Evolutionary conservation across 2,888 invertebrate genomes (phyloP).

Genomic region (Oasisia sp.): DNA sequence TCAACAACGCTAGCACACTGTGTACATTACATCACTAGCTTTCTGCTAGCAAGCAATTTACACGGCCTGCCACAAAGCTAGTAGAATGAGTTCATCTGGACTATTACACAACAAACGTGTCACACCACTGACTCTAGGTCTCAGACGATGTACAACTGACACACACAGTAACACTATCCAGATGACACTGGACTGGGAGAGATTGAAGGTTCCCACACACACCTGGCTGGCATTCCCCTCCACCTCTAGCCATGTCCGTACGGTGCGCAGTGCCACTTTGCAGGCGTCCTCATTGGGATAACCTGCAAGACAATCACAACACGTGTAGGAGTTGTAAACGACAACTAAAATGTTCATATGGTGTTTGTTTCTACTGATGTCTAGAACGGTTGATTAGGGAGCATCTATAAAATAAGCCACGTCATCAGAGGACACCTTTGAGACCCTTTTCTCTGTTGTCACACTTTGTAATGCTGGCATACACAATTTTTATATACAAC

Average conservation of each 20-base stretch:
- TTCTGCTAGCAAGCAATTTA: too few relatives aligned
- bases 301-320: conserved; percentile 63
- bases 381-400: too few relatives aligned
- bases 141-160: neutral
- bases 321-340: neutral
- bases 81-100: too few relatives aligned
- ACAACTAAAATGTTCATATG: too few relatives aligned
- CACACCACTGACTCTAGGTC: neutral
- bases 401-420: too few relatives aligned
- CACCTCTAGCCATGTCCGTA: conserved; percentile 30
- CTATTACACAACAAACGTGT: neutral
- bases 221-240: neutral
- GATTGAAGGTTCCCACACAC: neutral
- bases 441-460: too few relatives aligned
- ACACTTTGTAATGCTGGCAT: neutral
- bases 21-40: too few relatives aligned
- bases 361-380: too few relatives aligned
- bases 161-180: neutral
- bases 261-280: conserved; percentile 76
- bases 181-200: neutral
- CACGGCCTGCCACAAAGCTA: too few relatives aligned
- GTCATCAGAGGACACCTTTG: too few relatives aligned
- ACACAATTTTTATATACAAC: too few relatives aligned
- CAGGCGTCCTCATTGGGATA: conserved; percentile 85
- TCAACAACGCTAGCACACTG: too few relatives aligned